phyloP scores from a whole-genome alignment of 2,888 invertebrate species.

The Thymelicus sylvestris region DNA sequence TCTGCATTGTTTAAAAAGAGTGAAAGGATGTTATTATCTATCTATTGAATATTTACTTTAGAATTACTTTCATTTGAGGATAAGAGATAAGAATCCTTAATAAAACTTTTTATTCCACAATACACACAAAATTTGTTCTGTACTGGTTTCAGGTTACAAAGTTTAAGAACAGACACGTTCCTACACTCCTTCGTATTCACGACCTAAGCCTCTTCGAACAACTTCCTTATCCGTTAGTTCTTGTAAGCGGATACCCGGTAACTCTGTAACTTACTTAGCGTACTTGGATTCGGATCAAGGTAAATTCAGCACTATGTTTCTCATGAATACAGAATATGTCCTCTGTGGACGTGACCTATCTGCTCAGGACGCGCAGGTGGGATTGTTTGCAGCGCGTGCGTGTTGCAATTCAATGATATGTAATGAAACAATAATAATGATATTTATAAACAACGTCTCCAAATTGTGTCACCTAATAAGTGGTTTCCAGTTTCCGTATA shows the following conservation, averaged over 20 bases:
- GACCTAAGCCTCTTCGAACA: slow-evolving; percentile 2
- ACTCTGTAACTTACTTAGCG: slow-evolving; percentile 5
- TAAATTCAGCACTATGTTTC: slow-evolving; percentile 8
- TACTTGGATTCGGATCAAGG: slow-evolving; percentile 5
- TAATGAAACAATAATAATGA: too few relatives aligned
- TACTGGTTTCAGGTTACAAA: neutral
- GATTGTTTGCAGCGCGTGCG: neutral
- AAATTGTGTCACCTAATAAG: too few relatives aligned
- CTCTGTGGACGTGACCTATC: slow-evolving; percentile 6
- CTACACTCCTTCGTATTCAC: neutral
- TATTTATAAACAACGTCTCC: too few relatives aligned
- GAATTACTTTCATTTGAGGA: too few relatives aligned
- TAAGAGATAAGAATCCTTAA: too few relatives aligned
- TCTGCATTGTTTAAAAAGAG: slow-evolving; percentile 13
- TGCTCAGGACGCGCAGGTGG: neutral
- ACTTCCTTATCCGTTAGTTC: slow-evolving; percentile 11
- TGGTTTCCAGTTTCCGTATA: too few relatives aligned
- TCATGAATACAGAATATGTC: slow-evolving; percentile 8
- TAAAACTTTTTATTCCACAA: too few relatives aligned
- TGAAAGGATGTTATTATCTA: slow-evolving; percentile 12
- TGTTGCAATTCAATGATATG: neutral
- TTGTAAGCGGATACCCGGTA: slow-evolving; percentile 11
- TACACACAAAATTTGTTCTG: neutral
- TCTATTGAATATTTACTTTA: too few relatives aligned
- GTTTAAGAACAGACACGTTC: neutral